A percentile compares a stretch with the other conserved stretches of the same genome.
Conservation (phyloP, 2,888 invertebrate species). For the Syrista parreyssii region DNA sequence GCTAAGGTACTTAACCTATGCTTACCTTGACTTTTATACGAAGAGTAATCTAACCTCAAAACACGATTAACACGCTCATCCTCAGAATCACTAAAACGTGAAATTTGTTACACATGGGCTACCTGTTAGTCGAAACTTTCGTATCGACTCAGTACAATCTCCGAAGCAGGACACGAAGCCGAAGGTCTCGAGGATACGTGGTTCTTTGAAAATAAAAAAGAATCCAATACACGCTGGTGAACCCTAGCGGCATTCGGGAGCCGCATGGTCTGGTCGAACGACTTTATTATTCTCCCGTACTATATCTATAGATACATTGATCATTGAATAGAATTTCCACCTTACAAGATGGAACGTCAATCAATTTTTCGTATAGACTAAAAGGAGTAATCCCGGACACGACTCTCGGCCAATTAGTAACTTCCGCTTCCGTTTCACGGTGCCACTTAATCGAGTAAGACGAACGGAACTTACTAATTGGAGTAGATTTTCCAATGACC, state of each 20-base stretch:
- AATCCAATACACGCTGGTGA: background rate
- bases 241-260: constrained; percentile 2
- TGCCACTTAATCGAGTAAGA: constrained; percentile 2
- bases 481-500: constrained; percentile 1
- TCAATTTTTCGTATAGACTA: background rate
- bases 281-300: constrained; percentile 1
- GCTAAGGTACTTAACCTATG: background rate
- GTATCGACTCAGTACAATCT: background rate
- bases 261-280: constrained; percentile 1
- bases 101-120: background rate
- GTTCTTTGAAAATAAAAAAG: background rate
- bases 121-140: background rate
- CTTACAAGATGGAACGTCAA: background rate
- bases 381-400: background rate
- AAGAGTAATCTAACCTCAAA: background rate
- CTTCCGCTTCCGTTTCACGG: constrained; percentile 3
- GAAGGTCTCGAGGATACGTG: background rate
- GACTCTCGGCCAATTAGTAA: constrained; percentile 2
- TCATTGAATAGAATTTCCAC: background rate
- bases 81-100: background rate
- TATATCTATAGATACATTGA: background rate
- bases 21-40: background rate
- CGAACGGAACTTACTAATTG: constrained; percentile 7
- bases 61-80: background rate
- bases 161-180: background rate